Percentiles rank a stretch among this genome's conserved stretches.
Conservation (phyloP, 2,888 invertebrate genomes). For the Schizotus pectinicornis region DNA sequence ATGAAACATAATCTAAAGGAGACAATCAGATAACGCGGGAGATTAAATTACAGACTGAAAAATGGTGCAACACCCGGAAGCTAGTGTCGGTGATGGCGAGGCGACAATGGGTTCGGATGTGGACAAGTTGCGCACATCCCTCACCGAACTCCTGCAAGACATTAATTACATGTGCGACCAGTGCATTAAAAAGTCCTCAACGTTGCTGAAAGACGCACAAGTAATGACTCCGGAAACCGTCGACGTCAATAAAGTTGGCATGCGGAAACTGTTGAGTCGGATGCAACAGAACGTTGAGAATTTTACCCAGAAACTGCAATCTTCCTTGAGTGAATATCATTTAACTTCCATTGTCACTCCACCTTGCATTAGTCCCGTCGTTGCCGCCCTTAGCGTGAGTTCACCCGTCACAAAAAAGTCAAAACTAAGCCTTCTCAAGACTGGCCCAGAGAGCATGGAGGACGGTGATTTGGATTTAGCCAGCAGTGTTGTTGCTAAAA, state of each 20-base stretch:
- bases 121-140: neutral
- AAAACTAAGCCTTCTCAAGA: conserved; percentile 1
- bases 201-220: neutral
- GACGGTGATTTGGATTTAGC: neutral
- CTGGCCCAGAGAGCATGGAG: neutral
- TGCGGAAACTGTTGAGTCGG: neutral
- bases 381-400: too few relatives aligned
- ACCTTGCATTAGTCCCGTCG: neutral
- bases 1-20: neutral
- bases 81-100: neutral
- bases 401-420: neutral
- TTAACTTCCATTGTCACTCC: neutral
- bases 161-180: neutral
- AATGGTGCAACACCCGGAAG: neutral
- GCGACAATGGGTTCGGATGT: neutral
- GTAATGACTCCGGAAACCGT: neutral
- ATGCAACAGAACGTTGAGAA: neutral
- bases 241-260: neutral
- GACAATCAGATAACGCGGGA: too few relatives aligned
- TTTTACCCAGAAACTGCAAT: neutral
- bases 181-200: neutral
- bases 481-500: neutral
- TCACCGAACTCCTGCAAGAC: neutral
- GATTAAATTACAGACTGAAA: neutral
- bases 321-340: neutral